Evolutionary conservation across 2,888 invertebrate species (phyloP).

Genomic region (Carabus problematicus): DNA sequence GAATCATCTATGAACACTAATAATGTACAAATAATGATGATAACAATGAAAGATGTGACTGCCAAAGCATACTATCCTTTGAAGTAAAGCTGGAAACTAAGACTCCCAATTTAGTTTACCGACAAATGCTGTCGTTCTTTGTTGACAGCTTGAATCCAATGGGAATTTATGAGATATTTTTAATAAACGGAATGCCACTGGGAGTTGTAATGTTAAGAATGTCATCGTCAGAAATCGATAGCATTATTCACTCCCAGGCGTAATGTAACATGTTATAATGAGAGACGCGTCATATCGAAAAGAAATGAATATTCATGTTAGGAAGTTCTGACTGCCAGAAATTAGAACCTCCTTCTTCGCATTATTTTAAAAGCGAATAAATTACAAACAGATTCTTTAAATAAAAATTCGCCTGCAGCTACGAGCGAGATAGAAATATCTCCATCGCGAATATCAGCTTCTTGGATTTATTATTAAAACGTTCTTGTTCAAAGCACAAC

Average conservation of each 20-base stretch:
- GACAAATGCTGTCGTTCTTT: too few relatives aligned
- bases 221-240: constrained; percentile 12
- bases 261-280: constrained; percentile 17
- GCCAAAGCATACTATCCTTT: too few relatives aligned
- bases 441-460: not conserved
- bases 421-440: not conserved
- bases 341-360: not conserved
- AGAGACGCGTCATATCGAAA: constrained; percentile 17
- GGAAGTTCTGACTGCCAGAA: not conserved
- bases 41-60: too few relatives aligned
- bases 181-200: not conserved
- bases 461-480: constrained; percentile 21
- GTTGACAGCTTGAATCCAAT: too few relatives aligned
- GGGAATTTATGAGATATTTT: not conserved
- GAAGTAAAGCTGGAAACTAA: too few relatives aligned
- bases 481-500: not conserved
- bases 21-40: too few relatives aligned
- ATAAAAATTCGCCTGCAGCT: constrained; percentile 18
- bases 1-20: too few relatives aligned
- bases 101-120: too few relatives aligned
- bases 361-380: constrained; percentile 20
- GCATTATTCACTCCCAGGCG: not conserved
- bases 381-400: constrained; percentile 12
- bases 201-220: constrained; percentile 11
- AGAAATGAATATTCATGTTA: constrained; percentile 23